Evolutionary conservation across 2,797 vertebrate genomes (phyloP), one percentile per base, ranked within the genome.

Genomic region (Sardinella longiceps): DNA sequence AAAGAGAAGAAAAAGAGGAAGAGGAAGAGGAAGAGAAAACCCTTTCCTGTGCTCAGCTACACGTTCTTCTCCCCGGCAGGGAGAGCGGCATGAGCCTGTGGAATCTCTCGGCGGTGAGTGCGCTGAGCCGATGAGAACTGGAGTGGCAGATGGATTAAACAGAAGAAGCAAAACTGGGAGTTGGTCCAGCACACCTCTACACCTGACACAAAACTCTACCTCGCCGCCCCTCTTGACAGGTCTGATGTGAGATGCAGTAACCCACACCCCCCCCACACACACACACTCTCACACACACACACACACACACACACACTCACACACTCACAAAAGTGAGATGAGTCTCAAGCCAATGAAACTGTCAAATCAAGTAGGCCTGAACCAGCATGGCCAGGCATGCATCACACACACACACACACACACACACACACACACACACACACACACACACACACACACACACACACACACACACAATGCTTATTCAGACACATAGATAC

Each of bases 21-120:
- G n/a, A n/a, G n/a, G n/a, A n/a, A n/a, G n/a, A n/a, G n/a, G 84
- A 48, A 48, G 82, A 39, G 86, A 87, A 84, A 87, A 84, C 89
- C 83, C 83, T 88, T 84, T 82, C n/a, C 85, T 86, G 77, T 48
- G 88, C 85, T 88, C 86, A 87, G 90, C 91, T 92, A 91, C 88
- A 91, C 85, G 89, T 90, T 86, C 86, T 91, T 90, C n/a, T n/a
- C n/a, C 87, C 28, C 83, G 20, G 7, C 53, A 56, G 58, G 80
- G 84, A 89, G 90, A 88, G 90, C 74, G 58, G 87, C 89, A 87
- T 87, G 81, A 74, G 88, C 82, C 90, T 91, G 90, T 91, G 89
- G 28, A 30, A 12, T 5, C 14, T 15, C 37, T 80, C 84, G 33
- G 60, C 77, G 83, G 14, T 20, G 23, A 82, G 83, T 51, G 23